Evolutionary conservation across 2,888 invertebrate genomes (phyloP).

Genomic region (Eulithis testata): DNA sequence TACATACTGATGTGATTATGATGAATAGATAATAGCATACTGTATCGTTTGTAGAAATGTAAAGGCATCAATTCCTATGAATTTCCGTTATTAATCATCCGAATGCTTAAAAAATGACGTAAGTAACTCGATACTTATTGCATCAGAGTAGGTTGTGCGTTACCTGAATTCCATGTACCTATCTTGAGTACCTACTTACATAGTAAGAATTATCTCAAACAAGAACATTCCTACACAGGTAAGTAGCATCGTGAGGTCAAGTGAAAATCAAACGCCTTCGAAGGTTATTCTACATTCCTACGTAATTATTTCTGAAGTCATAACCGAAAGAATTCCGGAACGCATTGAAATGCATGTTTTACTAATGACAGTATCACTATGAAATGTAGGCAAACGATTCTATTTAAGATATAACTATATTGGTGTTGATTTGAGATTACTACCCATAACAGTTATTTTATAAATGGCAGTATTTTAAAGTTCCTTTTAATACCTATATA

Average conservation of each 20-base stretch:
- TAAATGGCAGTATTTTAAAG: too few relatives aligned
- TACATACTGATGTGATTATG: too few relatives aligned
- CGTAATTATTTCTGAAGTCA: constrained; percentile 58
- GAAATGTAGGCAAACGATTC: constrained; percentile 3
- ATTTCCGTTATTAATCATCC: constrained; percentile 1
- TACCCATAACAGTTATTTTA: too few relatives aligned
- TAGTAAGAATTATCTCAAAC: constrained; percentile 53
- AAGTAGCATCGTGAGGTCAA: constrained; percentile 57
- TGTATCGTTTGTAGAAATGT: not conserved
- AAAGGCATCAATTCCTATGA: not conserved
- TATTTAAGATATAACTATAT: not conserved
- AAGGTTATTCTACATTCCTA: constrained; percentile 65
- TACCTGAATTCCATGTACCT: constrained; percentile 57
- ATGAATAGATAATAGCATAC: too few relatives aligned
- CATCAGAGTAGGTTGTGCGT: constrained; percentile 54
- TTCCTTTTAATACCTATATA: too few relatives aligned
- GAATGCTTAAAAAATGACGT: constrained; percentile 43
- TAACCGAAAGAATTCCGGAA: constrained; percentile 57
- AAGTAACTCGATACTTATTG: constrained; percentile 44
- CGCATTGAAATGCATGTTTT: constrained; percentile 47
- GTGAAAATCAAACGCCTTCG: constrained; percentile 61
- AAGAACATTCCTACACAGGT: constrained; percentile 56
- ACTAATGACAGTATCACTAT: constrained; percentile 27
- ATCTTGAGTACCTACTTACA: constrained; percentile 55
- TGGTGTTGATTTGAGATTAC: not conserved